These are phyloP conservation scores for Tragelaphus scriptus DNA, from an alignment of 2,113 vertebrate species.

Conservation along the genomic window DNA sequence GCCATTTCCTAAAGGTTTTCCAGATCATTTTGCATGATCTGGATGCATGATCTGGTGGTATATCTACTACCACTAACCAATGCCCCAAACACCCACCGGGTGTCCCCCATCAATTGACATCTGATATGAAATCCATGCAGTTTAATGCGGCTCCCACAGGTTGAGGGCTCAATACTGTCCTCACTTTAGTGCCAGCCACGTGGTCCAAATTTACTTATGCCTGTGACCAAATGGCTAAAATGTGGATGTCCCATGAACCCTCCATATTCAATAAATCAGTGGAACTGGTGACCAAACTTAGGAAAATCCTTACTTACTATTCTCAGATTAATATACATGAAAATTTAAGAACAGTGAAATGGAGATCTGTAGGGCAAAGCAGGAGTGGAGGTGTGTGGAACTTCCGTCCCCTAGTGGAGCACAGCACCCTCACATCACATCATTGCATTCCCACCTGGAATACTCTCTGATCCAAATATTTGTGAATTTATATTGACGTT, in stretches of 20 bases:
- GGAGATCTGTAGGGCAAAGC: neutral
- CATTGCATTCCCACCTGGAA: neutral
- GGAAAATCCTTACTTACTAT: neutral
- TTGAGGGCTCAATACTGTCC: neutral
- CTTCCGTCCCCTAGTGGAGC: neutral
- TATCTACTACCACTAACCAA: neutral
- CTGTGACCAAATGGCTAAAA: neutral
- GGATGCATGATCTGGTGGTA: neutral
- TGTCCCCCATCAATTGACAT: neutral
- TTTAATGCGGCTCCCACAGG: neutral
- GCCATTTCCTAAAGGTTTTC: neutral
- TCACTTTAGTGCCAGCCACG: neutral
- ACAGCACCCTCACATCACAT: neutral
- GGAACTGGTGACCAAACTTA: neutral
- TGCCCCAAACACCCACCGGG: neutral
- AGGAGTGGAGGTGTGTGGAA: neutral
- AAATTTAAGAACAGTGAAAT: neutral
- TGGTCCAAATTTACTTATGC: neutral
- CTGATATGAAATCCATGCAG: neutral
- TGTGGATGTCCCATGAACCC: neutral
- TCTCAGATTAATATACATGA: neutral
- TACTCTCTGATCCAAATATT: neutral
- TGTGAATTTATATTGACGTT: neutral
- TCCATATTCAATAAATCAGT: neutral
- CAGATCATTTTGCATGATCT: neutral